These are phyloP conservation scores for Drosophila macrothrix DNA, from an alignment of 2,888 invertebrate genomes.

Conservation along the genomic window DNA sequence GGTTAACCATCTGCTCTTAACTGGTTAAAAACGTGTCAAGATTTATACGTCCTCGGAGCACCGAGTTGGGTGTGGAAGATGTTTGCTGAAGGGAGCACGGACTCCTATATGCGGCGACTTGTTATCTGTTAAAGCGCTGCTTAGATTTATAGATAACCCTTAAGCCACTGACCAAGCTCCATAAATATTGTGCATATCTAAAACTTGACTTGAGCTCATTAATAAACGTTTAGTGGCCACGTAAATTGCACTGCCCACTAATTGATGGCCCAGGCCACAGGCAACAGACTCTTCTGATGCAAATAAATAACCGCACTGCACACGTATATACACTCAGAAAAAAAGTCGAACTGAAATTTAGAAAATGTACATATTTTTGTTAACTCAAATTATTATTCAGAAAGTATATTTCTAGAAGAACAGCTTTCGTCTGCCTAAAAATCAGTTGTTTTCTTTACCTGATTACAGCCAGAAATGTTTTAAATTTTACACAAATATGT, in stretches of 20 bases:
- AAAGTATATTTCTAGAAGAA: background rate
- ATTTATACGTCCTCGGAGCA: background rate
- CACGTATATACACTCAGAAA: background rate
- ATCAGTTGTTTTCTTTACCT: background rate
- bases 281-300: background rate
- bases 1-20: background rate
- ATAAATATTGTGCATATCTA: conserved; percentile 55
- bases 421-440: background rate
- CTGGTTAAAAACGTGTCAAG: background rate
- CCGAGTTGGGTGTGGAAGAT: background rate
- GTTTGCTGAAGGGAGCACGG: background rate
- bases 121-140: conserved; percentile 50
- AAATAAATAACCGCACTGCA: conserved; percentile 44
- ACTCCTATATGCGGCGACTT: background rate
- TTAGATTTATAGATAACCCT: conserved; percentile 71
- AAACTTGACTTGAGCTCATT: conserved; percentile 62
- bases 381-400: background rate
- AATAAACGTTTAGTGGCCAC: conserved; percentile 72
- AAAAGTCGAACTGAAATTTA: background rate
- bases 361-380: background rate
- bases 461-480: background rate
- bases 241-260: conserved; percentile 50
- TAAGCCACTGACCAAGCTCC: conserved; percentile 21
- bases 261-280: conserved; percentile 44
- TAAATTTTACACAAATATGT: background rate